Evolutionary conservation across 2,888 invertebrate species (phyloP), one percentile per base, ranked within the genome.

Genomic region (Dugesia japonica): DNA sequence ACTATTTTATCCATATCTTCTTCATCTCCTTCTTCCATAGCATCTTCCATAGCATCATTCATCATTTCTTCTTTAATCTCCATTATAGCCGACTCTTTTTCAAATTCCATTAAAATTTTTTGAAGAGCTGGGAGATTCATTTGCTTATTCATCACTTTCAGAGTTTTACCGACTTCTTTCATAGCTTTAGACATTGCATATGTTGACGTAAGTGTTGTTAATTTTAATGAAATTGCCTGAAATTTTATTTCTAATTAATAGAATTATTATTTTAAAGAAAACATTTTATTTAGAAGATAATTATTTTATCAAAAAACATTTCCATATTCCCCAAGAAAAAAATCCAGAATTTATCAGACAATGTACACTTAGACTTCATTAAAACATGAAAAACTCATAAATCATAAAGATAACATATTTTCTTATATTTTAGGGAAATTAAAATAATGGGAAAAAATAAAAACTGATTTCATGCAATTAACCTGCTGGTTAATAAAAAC

Each of bases 31-130:
- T 92, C 92, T 81, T 88, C 89, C 81, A 94, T 86, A 81, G 94
- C 91, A 81, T 92, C 92, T 85, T 93, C 92, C 80, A 94, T 85
- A 0, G 92, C 90, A 78, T 94, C 93, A 86, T 91, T 91, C 83
- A 94, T 72, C 23, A 56, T 56, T 23, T 56, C 56, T 4, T 56
- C 56, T 56, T 56, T 56, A 9, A 56, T 9, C 23, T 56, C 56
- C 56, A 56, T 38, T 56, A 23, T n/a, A 20, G 56, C 56, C 17
- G 56, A 20, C 17, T 56, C 56, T 56, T 56, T 56, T 56, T 56
- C 56, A n/a, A 56, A 56, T 20, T 56, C 56, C 56, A 56, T 56
- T n/a, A 56, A 20, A 38, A 56, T n/a, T n/a, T 56, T 56, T 23
- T 56, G 56, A 4, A 56, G n/a, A 56, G 56, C 56, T 56, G 56